phyloP scores from a whole-genome alignment of 2,797 vertebrate species.

The Leontopithecus rosalia region DNA sequence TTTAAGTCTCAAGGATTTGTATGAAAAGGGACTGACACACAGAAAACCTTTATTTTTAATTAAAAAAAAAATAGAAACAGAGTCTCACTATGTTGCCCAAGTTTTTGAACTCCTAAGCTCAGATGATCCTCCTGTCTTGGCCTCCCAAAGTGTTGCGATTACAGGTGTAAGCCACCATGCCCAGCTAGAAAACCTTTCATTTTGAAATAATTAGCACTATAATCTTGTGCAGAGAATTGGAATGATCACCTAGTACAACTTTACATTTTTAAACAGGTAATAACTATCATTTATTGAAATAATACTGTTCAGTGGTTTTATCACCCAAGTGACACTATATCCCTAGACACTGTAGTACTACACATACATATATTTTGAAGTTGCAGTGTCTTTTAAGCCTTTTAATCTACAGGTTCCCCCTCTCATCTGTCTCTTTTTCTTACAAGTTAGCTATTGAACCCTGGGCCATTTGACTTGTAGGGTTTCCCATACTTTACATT shows the following conservation, averaged over 20 bases:
- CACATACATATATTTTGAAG: not conserved
- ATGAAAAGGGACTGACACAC: not conserved
- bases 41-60: not conserved
- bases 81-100: not conserved
- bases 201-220: not conserved
- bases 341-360: not conserved
- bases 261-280: slow-evolving; percentile 20
- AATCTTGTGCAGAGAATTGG: slow-evolving; percentile 21
- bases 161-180: not conserved
- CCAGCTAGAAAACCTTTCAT: not conserved
- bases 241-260: not conserved
- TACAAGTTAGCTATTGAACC: not conserved
- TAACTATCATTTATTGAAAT: slow-evolving; percentile 32
- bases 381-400: not conserved
- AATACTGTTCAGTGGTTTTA: not conserved
- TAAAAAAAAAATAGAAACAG: not conserved
- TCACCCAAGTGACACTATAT: not conserved
- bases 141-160: not conserved
- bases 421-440: not conserved
- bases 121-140: not conserved
- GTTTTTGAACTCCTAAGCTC: not conserved
- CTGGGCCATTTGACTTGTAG: not conserved
- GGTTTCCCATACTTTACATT: not conserved
- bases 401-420: not conserved
- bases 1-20: slow-evolving; percentile 25